Evolutionary conservation across 2,888 invertebrate species (phyloP).

Genomic region (Cerceris ruficornis): DNA sequence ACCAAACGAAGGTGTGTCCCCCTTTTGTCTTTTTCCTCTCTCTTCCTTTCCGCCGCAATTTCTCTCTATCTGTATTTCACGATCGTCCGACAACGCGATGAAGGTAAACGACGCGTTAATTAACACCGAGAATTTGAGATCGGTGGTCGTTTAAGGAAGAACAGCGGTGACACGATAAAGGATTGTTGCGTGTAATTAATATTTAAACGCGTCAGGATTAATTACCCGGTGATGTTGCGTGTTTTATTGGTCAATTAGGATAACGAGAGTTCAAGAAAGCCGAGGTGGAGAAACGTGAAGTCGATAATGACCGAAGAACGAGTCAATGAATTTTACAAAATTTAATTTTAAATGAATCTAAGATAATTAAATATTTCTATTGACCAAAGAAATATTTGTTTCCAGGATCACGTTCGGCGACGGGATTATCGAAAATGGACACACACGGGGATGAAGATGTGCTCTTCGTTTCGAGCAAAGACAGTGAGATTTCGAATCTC

Average conservation of each 20-base stretch:
- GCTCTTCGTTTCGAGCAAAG: slow-evolving; percentile 89
- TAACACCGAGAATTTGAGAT: slow-evolving; percentile 10
- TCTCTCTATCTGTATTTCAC: too few species aligned
- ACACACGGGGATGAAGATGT: slow-evolving; percentile 88
- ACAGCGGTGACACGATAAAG: neutral
- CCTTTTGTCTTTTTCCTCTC: neutral
- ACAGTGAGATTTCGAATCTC: slow-evolving; percentile 89
- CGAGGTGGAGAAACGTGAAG: too few species aligned
- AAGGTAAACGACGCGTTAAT: slow-evolving; percentile 42
- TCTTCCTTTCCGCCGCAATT: too few species aligned
- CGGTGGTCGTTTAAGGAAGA: neutral
- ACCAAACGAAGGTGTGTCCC: slow-evolving; percentile 51
- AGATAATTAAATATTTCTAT: too few species aligned
- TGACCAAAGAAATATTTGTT: neutral
- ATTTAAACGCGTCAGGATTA: too few species aligned
- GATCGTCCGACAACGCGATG: slow-evolving; percentile 34
- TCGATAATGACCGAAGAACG: too few species aligned
- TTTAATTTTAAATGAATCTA: too few species aligned
- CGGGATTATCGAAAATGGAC: slow-evolving; percentile 53
- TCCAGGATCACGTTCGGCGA: slow-evolving; percentile 71
- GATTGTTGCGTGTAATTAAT: neutral
- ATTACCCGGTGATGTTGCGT: too few species aligned
- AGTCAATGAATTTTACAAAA: too few species aligned
- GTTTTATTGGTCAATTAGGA: too few species aligned
- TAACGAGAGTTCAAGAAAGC: too few species aligned